Conservation (phyloP, 2,797 vertebrate genomes). For the Pseudochromis fuscus region DNA sequence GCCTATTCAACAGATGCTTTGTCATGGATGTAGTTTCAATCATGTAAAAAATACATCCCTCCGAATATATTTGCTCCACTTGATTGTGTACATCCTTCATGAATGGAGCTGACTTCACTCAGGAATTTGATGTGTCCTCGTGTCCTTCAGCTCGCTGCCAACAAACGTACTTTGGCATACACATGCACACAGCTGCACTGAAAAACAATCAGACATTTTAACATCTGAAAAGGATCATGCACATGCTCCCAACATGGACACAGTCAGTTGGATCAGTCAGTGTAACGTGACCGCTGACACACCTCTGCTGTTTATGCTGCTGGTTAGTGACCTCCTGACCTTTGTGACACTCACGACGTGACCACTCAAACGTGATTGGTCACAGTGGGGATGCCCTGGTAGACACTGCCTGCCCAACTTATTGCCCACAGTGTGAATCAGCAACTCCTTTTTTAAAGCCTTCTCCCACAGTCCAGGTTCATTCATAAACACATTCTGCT, state of each 20-base stretch:
- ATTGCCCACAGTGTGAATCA: conserved; percentile 2
- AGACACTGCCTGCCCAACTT: conserved; percentile 16
- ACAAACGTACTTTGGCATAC: conserved; percentile 4
- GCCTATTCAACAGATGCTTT: no score
- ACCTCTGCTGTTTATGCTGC: conserved; percentile 9
- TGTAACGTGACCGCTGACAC: conserved; percentile 23
- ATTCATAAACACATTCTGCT: conserved; percentile 33
- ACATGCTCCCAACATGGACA: background rate
- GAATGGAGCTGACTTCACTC: background rate
- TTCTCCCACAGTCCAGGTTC: conserved; percentile 16
- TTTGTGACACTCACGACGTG: conserved; percentile 40
- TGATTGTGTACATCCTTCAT: background rate
- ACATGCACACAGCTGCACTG: background rate
- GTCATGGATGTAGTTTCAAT: no score
- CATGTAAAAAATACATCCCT: background rate
- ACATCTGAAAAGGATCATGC: conserved; percentile 20
- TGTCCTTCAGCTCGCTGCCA: background rate
- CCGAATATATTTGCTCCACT: background rate
- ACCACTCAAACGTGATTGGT: conserved; percentile 26
- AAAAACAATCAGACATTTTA: background rate
- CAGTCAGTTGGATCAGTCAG: background rate
- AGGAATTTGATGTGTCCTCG: background rate
- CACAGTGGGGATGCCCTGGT: background rate
- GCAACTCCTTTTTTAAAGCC: background rate
- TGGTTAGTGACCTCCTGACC: conserved; percentile 15